phyloP scores from a whole-genome alignment of 2,888 invertebrate species.

The Dermolepida albohirtum region DNA sequence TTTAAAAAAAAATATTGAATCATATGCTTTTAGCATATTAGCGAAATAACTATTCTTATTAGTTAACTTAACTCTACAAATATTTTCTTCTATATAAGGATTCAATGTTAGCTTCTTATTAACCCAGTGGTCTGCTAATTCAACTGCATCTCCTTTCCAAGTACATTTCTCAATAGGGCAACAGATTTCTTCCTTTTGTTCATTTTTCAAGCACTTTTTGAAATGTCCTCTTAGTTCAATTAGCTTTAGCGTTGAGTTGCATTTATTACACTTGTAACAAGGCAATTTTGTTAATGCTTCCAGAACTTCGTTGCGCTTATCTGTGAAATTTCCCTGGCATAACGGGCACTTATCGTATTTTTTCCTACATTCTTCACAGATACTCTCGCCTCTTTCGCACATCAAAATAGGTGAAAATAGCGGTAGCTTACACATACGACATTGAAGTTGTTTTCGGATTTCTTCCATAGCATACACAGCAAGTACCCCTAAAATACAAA shows the following conservation, averaged over 20 bases:
- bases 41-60: slow-evolving; percentile 13
- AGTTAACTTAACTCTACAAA: slow-evolving; percentile 18
- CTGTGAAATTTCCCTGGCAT: slow-evolving; percentile 13
- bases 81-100: slow-evolving; percentile 13
- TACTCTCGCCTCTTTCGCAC: slow-evolving; percentile 33
- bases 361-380: slow-evolving; percentile 31
- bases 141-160: slow-evolving; percentile 1
- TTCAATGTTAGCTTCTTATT: slow-evolving; percentile 17
- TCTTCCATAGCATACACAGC: slow-evolving; percentile 9
- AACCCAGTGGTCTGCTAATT: slow-evolving; percentile 25
- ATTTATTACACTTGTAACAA: slow-evolving; percentile 12
- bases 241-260: slow-evolving; percentile 20
- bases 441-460: slow-evolving; percentile 28
- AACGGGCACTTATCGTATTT: slow-evolving; percentile 28
- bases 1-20: slow-evolving; percentile 32
- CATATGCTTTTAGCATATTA: slow-evolving; percentile 31
- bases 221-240: slow-evolving; percentile 20
- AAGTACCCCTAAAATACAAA: no score
- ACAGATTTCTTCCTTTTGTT: not conserved
- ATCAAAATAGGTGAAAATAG: slow-evolving; percentile 36
- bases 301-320: slow-evolving; percentile 12
- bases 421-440: slow-evolving; percentile 28
- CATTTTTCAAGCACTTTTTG: not conserved
- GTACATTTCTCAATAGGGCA: slow-evolving; percentile 32
- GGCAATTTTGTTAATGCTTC: slow-evolving; percentile 21